Evolutionary conservation across 1,140 invertebrate genomes (phyloP).

Genomic region (Thaumetopoea pityocampa): DNA sequence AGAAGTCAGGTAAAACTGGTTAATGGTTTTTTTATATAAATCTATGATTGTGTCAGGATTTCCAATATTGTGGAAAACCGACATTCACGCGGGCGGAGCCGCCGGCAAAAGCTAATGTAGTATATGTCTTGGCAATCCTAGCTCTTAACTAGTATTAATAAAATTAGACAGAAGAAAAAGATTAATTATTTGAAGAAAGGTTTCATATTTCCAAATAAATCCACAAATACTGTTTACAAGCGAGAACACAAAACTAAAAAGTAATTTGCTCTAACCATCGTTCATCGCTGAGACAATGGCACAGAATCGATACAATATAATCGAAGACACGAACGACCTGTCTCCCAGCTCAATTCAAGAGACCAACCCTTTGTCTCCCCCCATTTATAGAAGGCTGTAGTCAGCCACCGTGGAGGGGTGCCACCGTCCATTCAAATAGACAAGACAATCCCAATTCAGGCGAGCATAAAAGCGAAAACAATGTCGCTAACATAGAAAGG

Average conservation of each 20-base stretch:
- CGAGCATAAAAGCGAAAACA: slow-evolving; percentile 74
- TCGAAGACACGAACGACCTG: slow-evolving; percentile 66
- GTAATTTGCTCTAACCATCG: slow-evolving; percentile 72
- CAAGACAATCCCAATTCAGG: slow-evolving; percentile 77
- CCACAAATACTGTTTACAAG: no score
- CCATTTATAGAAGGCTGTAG: slow-evolving; percentile 70
- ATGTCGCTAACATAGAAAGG: slow-evolving; percentile 75
- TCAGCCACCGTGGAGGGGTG: slow-evolving; percentile 70
- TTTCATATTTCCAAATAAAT: no score
- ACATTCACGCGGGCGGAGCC: no score
- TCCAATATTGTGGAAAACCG: no score
- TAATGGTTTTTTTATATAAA: no score
- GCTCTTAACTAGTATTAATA: no score
- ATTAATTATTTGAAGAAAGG: no score
- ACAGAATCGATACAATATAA: slow-evolving; percentile 73
- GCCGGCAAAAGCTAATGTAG: no score
- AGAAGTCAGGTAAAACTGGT: no score
- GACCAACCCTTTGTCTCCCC: slow-evolving; percentile 69
- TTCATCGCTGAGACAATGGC: slow-evolving; percentile 61
- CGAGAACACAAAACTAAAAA: slow-evolving; percentile 58
- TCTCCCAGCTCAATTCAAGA: slow-evolving; percentile 68
- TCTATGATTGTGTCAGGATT: no score
- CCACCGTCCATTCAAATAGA: slow-evolving; percentile 72
- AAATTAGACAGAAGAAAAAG: no score
- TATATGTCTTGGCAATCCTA: no score